Evolutionary conservation across 2,888 invertebrate genomes (phyloP).

Genomic region (Asteroscopus sphinx): DNA sequence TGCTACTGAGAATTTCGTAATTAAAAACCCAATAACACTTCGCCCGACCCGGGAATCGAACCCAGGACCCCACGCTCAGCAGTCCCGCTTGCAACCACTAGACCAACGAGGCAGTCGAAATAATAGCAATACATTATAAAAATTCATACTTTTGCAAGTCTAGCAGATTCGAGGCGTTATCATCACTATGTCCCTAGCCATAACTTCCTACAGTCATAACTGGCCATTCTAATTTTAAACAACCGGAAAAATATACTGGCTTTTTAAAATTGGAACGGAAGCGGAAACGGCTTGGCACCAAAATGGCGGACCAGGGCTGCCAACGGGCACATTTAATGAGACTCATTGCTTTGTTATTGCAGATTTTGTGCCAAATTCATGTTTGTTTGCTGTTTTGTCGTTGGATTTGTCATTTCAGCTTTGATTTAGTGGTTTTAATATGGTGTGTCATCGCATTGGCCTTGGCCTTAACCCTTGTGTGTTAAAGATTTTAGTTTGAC

Average conservation of each 20-base stretch:
- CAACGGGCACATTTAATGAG: constrained; percentile 59
- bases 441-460: not conserved
- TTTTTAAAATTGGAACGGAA: constrained; percentile 73
- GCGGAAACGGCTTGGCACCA: constrained; percentile 65
- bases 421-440: constrained; percentile 17
- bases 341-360: constrained; percentile 57
- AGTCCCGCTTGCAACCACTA: no score
- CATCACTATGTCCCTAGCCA: not conserved
- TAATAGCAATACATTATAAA: no score
- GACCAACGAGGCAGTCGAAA: no score
- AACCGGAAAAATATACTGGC: constrained; percentile 34
- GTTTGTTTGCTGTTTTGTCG: constrained; percentile 44
- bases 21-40: no score
- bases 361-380: constrained; percentile 58
- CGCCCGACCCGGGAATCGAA: no score
- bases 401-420: constrained; percentile 34
- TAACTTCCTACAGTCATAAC: constrained; percentile 29
- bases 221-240: constrained; percentile 30
- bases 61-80: no score
- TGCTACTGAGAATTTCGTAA: no score
- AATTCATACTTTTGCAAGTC: not conserved
- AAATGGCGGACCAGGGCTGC: constrained; percentile 60
- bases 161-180: not conserved
- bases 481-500: not conserved
- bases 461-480: not conserved